Conservation (phyloP, 2,888 invertebrate genomes). For the Catocala sponsa region DNA sequence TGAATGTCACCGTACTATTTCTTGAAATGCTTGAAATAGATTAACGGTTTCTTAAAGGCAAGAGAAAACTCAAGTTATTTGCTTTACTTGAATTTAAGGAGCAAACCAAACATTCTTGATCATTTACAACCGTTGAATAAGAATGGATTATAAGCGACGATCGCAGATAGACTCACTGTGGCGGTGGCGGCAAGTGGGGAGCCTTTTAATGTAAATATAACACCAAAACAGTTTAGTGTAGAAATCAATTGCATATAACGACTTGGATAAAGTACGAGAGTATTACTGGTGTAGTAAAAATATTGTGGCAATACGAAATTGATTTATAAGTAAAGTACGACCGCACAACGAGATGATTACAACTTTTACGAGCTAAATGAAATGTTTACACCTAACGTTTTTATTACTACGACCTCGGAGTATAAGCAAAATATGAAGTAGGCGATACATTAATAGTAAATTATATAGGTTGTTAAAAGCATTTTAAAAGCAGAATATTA, state of each 20-base stretch:
- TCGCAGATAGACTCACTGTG: no score
- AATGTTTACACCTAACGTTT: conserved; percentile 3
- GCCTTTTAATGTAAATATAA: no score
- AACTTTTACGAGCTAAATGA: conserved; percentile 1
- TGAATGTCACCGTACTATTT: no score
- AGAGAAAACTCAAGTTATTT: no score
- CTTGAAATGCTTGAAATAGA: no score
- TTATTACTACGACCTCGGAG: neutral
- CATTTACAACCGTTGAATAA: no score
- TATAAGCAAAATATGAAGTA: conserved; percentile 4
- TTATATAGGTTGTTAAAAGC: conserved; percentile 1
- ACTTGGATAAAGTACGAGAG: neutral
- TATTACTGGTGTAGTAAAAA: neutral
- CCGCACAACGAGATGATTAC: conserved; percentile 3
- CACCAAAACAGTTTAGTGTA: no score
- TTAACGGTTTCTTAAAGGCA: no score
- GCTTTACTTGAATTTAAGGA: no score
- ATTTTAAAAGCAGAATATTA: conserved; percentile 8
- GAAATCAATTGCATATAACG: neutral
- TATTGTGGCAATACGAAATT: neutral
- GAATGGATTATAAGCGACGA: no score
- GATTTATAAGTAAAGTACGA: neutral
- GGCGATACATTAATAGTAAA: neutral
- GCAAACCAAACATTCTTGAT: no score
- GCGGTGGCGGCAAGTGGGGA: no score